These are phyloP conservation scores for Leptocoma aspasia DNA, from an alignment of 2,113 vertebrate genomes.

Conservation along the genomic window DNA sequence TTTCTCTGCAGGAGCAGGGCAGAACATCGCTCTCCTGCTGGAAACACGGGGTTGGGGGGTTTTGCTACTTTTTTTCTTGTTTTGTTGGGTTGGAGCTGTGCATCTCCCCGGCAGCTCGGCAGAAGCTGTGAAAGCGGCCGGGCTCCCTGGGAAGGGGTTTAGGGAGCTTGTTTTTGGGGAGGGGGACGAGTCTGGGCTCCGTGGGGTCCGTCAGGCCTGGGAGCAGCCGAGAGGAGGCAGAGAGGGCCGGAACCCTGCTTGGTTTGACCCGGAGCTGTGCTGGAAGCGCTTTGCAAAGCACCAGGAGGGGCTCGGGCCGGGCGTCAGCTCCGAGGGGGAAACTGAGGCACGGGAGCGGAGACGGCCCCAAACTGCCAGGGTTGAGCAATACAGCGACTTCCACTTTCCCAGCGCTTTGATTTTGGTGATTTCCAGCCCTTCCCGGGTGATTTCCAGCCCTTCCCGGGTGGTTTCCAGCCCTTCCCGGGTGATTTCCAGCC, in stretches of 20 bases:
- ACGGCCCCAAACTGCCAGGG: rapidly evolving
- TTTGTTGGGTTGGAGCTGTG: background rate
- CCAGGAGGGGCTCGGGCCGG: rapidly evolving
- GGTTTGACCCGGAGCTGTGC: background rate
- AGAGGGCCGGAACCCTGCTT: background rate
- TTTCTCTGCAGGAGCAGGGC: background rate
- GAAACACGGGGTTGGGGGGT: rapidly evolving
- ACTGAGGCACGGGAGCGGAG: background rate
- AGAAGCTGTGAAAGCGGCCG: rapidly evolving
- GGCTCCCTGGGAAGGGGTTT: background rate
- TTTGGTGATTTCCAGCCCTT: background rate
- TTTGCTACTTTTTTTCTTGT: too few relatives aligned
- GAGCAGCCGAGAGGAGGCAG: background rate
- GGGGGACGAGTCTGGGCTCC: background rate
- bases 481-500: background rate
- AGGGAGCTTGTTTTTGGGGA: background rate
- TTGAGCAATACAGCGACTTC: background rate
- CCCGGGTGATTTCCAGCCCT: background rate
- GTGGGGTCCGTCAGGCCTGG: rapidly evolving
- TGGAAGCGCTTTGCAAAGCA: background rate
- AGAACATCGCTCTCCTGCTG: too few relatives aligned
- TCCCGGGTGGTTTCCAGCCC: background rate
- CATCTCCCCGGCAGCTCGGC: background rate
- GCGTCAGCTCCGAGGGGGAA: background rate
- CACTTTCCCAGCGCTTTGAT: rapidly evolving